phyloP scores from a whole-genome alignment of 2,113 vertebrate genomes.

The Hemiscyllium ocellatum region DNA sequence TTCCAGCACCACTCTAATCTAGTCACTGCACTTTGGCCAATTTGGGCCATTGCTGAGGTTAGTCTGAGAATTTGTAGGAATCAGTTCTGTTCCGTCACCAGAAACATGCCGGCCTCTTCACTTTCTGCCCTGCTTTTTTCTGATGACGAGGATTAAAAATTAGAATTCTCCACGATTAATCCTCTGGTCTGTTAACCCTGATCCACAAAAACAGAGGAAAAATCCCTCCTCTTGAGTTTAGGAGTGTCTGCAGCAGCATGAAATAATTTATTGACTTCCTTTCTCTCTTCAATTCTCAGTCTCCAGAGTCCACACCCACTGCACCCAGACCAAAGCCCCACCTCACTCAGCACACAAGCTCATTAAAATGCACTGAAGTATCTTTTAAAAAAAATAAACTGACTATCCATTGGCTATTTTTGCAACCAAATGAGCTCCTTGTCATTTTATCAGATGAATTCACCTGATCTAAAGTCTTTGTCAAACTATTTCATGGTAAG shows the following conservation, averaged over 20 bases:
- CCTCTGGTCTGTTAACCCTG: background rate
- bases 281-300: background rate
- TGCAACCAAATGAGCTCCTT: background rate
- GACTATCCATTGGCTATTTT: background rate
- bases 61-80: background rate
- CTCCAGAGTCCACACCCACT: background rate
- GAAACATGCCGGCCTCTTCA: background rate
- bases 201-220: background rate
- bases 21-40: background rate
- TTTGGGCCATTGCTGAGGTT: background rate
- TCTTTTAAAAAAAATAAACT: background rate
- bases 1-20: too few species aligned
- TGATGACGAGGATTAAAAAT: background rate
- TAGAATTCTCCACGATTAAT: background rate
- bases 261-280: background rate
- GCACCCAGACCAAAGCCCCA: background rate
- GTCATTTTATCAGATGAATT: background rate
- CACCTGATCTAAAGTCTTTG: background rate
- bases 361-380: conserved; percentile 9
- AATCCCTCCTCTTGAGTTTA: background rate
- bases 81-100: background rate
- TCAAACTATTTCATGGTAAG: background rate
- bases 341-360: background rate
- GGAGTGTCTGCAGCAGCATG: background rate
- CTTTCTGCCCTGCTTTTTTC: background rate